Conservation (phyloP, 1,140 invertebrate species). For the Sarcophaga peregrina region DNA sequence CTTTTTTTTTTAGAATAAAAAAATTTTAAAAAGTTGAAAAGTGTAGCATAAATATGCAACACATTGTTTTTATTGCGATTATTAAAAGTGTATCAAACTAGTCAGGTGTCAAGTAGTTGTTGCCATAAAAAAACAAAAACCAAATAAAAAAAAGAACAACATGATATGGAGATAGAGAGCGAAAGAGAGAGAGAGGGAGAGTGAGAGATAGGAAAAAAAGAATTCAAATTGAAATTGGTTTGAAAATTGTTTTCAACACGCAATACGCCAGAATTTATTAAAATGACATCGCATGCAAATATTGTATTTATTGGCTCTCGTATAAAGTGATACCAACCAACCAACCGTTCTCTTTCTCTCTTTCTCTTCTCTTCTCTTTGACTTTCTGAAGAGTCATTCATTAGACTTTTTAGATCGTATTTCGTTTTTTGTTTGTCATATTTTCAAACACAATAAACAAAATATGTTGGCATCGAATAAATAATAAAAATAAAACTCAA, state of each 20-base stretch:
- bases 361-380: too few species aligned
- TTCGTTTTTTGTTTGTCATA: background rate
- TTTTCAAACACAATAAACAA: background rate
- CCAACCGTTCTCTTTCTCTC: background rate
- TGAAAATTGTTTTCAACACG: conserved; percentile 19
- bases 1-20: too few species aligned
- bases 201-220: too few species aligned
- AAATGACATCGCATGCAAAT: conserved; percentile 26
- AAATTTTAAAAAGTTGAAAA: too few species aligned
- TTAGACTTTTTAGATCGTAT: background rate
- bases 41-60: background rate
- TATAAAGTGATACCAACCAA: background rate
- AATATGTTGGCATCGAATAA: conserved; percentile 1
- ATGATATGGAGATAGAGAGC: too few species aligned
- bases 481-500: conserved; percentile 1
- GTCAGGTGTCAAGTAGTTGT: conserved; percentile 26
- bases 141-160: too few species aligned
- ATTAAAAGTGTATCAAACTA: background rate
- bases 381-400: background rate
- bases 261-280: conserved; percentile 20
- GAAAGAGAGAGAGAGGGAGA: too few species aligned
- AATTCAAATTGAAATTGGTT: conserved; percentile 20
- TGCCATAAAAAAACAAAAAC: conserved; percentile 14
- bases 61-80: background rate
- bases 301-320: background rate